Evolutionary conservation across 2,797 vertebrate genomes (phyloP), one percentile per base, ranked within the genome.

Genomic region (Characodon lateralis): DNA sequence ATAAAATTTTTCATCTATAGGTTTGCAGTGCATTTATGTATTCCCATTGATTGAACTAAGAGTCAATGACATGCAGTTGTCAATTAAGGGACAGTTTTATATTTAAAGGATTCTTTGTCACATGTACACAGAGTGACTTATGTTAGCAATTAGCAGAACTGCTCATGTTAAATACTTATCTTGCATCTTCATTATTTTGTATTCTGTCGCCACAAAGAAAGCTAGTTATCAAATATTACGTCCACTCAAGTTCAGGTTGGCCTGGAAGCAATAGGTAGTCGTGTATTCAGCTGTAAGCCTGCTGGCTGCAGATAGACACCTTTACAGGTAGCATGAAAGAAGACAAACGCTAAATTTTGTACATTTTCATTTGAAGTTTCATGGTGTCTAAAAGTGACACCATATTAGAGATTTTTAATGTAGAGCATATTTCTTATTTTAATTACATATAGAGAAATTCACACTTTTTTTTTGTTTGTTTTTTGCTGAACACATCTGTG

Each of bases 401-500:
- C 16, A 46, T 10, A 18, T 50, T 65, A 22, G 31, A 51, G 22
- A 22, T 6, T 65, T 51, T 72, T 2, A 65, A 55, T 63, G 46
- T 55, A 28, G 16, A 70, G n/a, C 22, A 31, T 5, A 28, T 74
- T 41, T 66, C 14, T 53, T 48, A 58, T 58, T 77, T 77, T 58
- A 26, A 70, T 70, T 51, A 22, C 43, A 61, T 71, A 5, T n/a
- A 18, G 31, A 59, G 13, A 39, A 50, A 71, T 41, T 58, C 31
- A 63, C 50, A 31, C 8, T 26, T 63, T 71, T 78, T 53, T 51
- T 16, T 35, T 35, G 3, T 35, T 35, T 18, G 35, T 35, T 35
- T 53, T 73, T 73, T 69, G 18, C 14, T 74, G 16, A 39, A 75
- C 72, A 80, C 78, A 61, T 74, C n/a, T 79, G 74, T 28, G 2